Base-by-base conservation (phyloP, 2,888 invertebrate genomes). In the Amphipoea oculea region DNA sequence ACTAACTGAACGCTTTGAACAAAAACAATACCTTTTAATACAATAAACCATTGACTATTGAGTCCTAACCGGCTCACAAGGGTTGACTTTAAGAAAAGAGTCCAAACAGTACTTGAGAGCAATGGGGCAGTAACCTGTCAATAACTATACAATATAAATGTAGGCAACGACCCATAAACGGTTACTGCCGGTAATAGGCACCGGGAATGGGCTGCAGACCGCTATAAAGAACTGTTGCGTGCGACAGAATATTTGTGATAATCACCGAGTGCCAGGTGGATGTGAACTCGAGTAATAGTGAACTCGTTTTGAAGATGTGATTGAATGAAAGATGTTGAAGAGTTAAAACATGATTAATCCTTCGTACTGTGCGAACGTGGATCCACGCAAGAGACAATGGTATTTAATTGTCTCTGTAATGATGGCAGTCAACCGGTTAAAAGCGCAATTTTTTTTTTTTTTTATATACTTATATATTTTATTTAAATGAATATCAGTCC, bases 151-250 rank as follows among this genome's bases (percentile, higher is more conserved):
- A 70, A 73, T 84, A 87, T 83, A 83, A 83, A 83, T 83, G 86
- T 63, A 62, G 65, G 72, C 60, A 86, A 86, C 72, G 78, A 66
- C 78, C 84, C 78, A 48, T 82, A 83, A 83, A 86, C 69, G 83
- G 69, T 69, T 73, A 63, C 84, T 73, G 78, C 66, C 42, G 84
- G 79, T 78, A 83, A 83, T 84, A 83, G 72, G 62, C 84, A 69
- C 65, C 62, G 29, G 71, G 62, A 83, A 83, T 76, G 62, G 83
- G 63, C 63, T 82, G n/a, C 86, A 62, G 78, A 83, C 83, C 83
- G 68, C 69, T 63, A 83, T 83, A 87, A 83, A 86, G 87, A 86
- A 83, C 67, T 76, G 84, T 83, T 78, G 83, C 84, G 87, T 78
- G 66, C 48, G 54, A 70, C 70, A 66, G 78, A 83, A 83, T 84